phyloP scores from a whole-genome alignment of 1,140 invertebrate species.

The Phenacoccus solenopsis region DNA sequence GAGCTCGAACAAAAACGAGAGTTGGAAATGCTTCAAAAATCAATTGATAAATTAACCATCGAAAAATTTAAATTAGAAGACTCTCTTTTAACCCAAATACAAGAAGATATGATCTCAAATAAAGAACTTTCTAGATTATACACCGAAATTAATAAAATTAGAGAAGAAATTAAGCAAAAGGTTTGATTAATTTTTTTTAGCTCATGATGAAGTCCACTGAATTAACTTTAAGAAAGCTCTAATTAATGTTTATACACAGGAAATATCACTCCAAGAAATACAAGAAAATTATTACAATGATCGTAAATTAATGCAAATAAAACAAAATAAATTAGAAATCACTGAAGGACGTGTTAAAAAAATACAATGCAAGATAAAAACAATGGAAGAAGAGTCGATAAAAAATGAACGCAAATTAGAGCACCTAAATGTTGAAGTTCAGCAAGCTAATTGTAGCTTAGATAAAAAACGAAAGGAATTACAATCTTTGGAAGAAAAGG shows the following conservation, averaged over 20 bases:
- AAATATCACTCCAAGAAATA: not conserved
- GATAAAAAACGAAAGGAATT: not conserved
- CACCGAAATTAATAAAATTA: not conserved
- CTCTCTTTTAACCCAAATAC: not conserved
- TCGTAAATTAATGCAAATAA: not conserved
- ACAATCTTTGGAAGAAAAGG: not conserved
- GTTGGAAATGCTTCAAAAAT: not conserved
- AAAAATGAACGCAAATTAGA: not conserved
- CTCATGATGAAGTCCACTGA: not conserved
- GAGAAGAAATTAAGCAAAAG: not conserved
- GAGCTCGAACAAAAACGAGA: not conserved
- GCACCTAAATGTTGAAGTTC: not conserved
- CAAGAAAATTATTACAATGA: not conserved
- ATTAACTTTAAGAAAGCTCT: not conserved
- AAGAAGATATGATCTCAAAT: not conserved
- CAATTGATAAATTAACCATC: not conserved
- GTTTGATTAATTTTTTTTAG: not conserved
- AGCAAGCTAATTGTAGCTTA: not conserved
- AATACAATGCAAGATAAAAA: not conserved
- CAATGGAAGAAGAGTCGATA: not conserved
- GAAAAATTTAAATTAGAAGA: slow-evolving; percentile 9
- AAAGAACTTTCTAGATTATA: not conserved
- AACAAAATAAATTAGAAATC: not conserved
- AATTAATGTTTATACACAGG: too few relatives aligned
- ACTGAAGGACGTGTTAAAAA: not conserved